These are phyloP conservation scores for Anabacerthia variegaticeps DNA, from an alignment of 2,797 vertebrate genomes.

Conservation along the genomic window DNA sequence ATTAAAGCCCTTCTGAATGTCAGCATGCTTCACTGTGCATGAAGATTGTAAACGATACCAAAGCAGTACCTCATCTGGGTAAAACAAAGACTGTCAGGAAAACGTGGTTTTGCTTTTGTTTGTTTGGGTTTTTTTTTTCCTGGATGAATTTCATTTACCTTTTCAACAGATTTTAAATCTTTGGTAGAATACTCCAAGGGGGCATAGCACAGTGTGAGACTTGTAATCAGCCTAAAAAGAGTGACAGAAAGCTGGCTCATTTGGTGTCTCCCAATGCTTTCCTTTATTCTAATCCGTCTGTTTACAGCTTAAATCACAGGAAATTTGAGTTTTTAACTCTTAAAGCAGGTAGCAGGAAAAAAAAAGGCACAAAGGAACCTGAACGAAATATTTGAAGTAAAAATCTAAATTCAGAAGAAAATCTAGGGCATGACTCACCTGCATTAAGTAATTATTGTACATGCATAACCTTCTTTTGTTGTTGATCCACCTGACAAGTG, in stretches of 20 bases:
- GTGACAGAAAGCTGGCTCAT: conserved; percentile 66
- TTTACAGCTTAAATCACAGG: conserved; percentile 59
- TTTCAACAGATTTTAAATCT: conserved; percentile 50
- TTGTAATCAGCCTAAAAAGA: conserved; percentile 62
- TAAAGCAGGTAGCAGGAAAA: conserved; percentile 11
- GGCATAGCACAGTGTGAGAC: conserved; percentile 1
- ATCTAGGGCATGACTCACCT: not conserved
- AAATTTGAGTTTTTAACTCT: conserved; percentile 52
- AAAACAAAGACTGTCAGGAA: conserved; percentile 54
- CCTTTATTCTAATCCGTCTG: conserved; percentile 60
- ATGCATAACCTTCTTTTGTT: not conserved
- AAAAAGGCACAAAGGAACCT: conserved; percentile 20
- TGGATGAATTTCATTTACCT: conserved; percentile 26
- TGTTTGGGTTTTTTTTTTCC: not conserved
- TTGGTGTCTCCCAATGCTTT: conserved; percentile 29
- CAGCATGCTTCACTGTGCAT: not conserved
- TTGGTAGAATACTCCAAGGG: conserved; percentile 54
- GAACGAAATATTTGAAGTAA: conserved; percentile 23
- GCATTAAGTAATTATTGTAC: not conserved
- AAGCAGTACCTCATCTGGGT: conserved; percentile 22
- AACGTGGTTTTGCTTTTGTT: not conserved
- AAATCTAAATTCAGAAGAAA: conserved; percentile 4
- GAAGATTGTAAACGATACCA: conserved; percentile 32
- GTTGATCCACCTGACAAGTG: not conserved
- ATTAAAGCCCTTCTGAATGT: conserved; percentile 2